Evolutionary conservation across 2,888 invertebrate genomes (phyloP).

Genomic region (Aphodius sticticus): DNA sequence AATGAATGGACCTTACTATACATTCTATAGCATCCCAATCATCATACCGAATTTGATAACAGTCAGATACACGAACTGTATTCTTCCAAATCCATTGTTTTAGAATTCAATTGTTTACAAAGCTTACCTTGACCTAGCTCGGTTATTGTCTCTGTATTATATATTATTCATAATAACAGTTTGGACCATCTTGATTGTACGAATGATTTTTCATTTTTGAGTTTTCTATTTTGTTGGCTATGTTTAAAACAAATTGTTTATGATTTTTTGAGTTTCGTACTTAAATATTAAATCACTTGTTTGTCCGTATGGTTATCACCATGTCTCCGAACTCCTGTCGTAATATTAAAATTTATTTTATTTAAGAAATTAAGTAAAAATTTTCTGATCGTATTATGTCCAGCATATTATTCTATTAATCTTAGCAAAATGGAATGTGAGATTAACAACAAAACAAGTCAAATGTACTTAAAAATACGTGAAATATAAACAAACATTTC

Average conservation of each 20-base stretch:
- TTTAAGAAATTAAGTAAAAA: too few relatives aligned
- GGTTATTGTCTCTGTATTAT: conserved; percentile 7
- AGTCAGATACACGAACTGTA: conserved; percentile 41
- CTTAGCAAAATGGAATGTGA: too few relatives aligned
- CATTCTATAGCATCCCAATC: background rate
- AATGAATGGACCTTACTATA: conserved; percentile 10
- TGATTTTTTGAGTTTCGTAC: background rate
- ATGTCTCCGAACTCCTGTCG: too few relatives aligned
- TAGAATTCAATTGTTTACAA: conserved; percentile 50
- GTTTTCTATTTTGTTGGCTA: too few relatives aligned
- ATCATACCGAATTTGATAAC: conserved; percentile 41
- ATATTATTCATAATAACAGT: conserved; percentile 17
- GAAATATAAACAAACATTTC: too few relatives aligned
- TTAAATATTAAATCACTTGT: background rate
- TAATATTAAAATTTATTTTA: too few relatives aligned
- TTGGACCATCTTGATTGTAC: conserved; percentile 7
- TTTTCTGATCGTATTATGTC: too few relatives aligned
- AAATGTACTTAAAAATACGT: too few relatives aligned
- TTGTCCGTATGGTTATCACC: too few relatives aligned
- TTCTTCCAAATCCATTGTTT: conserved; percentile 49
- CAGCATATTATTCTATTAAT: too few relatives aligned
- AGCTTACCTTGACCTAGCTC: conserved; percentile 53
- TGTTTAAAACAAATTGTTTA: background rate
- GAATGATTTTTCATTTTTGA: background rate
- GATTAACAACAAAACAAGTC: too few relatives aligned